Base-by-base conservation (phyloP, 2,888 invertebrate species). In the Epiperipatus broadwayi region DNA sequence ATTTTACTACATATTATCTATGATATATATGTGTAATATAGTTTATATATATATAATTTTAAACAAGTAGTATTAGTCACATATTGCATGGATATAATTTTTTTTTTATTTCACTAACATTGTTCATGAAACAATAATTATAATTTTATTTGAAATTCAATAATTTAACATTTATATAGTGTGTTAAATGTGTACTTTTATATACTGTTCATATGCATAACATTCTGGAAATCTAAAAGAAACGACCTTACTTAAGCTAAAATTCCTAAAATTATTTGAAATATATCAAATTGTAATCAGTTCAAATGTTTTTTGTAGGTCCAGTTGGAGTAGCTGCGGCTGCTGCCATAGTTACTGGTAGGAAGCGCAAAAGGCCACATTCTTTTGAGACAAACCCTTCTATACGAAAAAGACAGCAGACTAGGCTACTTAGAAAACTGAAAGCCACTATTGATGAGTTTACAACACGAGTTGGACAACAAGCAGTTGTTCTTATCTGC, bases 361-460 rank as follows among this genome's bases (percentile, higher is more conserved):
- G 7, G 31, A 91, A 91, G 57, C 70, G 87, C 52, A 89, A 89
- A 65, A 66, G 89, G 50, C 85, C 87, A 28, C 89, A 91, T 64
- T 80, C 84, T 41, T 91, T 91, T 60, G 91, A 93, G 64, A 89
- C 89, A 37, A 91, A 91, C 67, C 91, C 91, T 2, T 89, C 89
- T 27, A 85, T 89, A 48, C 68, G 91, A 51, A 91, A 91, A 62
- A 68, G 91, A 37, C 91, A 91, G 60, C 91, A 91, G 61, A 91
- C 91, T 56, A 70, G 91, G 53, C 65, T 93, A 45, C 12, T 44
- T 44, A 60, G 62, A 41, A 63, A 62, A 45, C 43, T 63, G 41
- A 57, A 57, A 42, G 53, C 53, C 21, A 55, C 55, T 4, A 54
- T 59, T 38, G 14, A n/a, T 19, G 2, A n/a, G n/a, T 27, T 12